Conservation (phyloP, 37 sponge, comb jelly and placozoan genomes). For the Halisarca cf. caerulea region DNA sequence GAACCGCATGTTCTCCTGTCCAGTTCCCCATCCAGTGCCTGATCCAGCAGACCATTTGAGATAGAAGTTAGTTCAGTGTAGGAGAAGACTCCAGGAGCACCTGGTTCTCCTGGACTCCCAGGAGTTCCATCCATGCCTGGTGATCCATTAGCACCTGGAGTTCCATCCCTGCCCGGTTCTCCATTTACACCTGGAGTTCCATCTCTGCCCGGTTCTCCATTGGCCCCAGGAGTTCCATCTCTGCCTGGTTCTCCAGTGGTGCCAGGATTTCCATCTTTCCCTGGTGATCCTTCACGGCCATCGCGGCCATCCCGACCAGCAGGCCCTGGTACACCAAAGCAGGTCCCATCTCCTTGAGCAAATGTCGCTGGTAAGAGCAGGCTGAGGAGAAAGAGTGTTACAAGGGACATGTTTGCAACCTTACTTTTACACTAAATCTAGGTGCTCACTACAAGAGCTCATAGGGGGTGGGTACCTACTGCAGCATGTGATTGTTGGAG, state of each 20-base stretch:
- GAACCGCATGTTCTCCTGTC: not conserved
- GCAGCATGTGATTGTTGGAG: too few species aligned
- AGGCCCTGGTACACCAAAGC: not conserved
- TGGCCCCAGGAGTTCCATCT: not conserved
- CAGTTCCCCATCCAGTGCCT: not conserved
- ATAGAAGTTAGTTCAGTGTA: not conserved
- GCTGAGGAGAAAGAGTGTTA: too few species aligned
- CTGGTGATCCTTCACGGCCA: not conserved
- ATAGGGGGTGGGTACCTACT: too few species aligned
- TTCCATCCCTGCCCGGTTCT: too few species aligned
- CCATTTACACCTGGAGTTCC: not conserved
- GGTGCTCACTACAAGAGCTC: too few species aligned
- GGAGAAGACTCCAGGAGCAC: not conserved
- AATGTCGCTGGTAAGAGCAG: too few species aligned
- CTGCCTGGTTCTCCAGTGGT: not conserved
- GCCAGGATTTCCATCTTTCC: conserved; percentile 20
- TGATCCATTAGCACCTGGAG: not conserved
- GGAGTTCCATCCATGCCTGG: conserved; percentile 26
- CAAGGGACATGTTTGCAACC: too few species aligned
- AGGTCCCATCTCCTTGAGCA: too few species aligned
- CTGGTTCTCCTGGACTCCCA: not conserved
- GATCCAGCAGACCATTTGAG: not conserved
- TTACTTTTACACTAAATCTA: too few species aligned
- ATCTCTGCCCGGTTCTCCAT: too few species aligned
- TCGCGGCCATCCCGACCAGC: not conserved